Evolutionary conservation across 2,797 vertebrate species (phyloP), one percentile per base, ranked within the genome.

Genomic region (Protonibea diacanthus): DNA sequence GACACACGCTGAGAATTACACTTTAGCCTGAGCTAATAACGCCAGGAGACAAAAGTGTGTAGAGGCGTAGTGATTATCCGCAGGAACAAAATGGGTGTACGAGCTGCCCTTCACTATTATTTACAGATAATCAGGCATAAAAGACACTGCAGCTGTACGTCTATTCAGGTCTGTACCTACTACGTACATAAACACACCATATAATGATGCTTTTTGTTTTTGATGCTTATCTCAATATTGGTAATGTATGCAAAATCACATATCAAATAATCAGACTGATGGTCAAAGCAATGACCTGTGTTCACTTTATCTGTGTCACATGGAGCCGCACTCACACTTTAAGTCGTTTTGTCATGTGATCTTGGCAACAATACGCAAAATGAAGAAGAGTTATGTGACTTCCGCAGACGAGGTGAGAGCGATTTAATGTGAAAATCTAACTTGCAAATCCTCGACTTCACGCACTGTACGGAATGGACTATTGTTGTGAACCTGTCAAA

Each of bases 401-500:
- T 18, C 15, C 47, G 14, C 9, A 9, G 47, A 55, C 17, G 8
- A 0, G 10, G 56, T 44, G 15, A 21, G 5, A 58, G 10, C 51
- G 20, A 29, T 69, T 33, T 21, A 59, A 72, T 55, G 23, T 40
- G 49, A 20, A 48, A 57, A 52, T 70, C 12, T n/a, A 77, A 29
- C 44, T 29, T 42, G 5, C 40, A 55, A 29, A 52, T 60, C 55
- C 17, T 27, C 10, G 6, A 23, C 10, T 60, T 40, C 17, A 52
- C 57, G 33, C 49, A 25, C 27, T 17, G 15, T 21, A n/a, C 20
- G 33, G 44, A 33, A 38, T 53, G 5, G 57, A 49, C 51, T 52
- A 38, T 38, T 62, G 47, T 25, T 58, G 27, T 38, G 58, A 64
- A 57, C 23, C 60, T 20, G 23, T 78, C 74, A 33, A 62, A 81